Evolutionary conservation across 2,113 vertebrate species (phyloP), one percentile per base, ranked within the genome.

Genomic region (Pogonocichla stellata): DNA sequence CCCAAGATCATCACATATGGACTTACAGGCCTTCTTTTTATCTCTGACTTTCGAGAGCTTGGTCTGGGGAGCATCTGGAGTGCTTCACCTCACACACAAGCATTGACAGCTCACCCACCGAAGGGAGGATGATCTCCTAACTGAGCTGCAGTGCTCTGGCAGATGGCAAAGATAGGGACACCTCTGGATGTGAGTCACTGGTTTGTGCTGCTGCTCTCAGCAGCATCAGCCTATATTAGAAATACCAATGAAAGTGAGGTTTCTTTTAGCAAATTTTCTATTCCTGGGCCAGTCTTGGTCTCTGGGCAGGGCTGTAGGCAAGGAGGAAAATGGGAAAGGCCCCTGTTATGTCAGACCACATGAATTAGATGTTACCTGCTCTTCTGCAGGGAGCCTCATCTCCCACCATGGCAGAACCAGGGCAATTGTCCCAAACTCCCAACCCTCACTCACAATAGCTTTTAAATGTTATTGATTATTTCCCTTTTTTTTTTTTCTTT

Each of bases 21-120:
- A 50, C 3, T 81, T 70, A 38, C 5, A 50, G 31, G 22, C 23
- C 9, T 45, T 43, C 9, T 81, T 54, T 71, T 29, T 67, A 40
- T 45, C n/a, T 57, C 34, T 33, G n/a, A 8, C 22, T 67, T 78
- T n/a, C 1, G 22, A 84, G 25, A 84, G 7, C 24, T 75, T 56
- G 29, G 17, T 58, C 51, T 88, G 38, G 31, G 61, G 65, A 82
- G 34, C 14, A 47, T 18, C 62, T 91, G 48, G 0, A 2, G 66
- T 51, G 43, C 53, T 82, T 80, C 33, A 64, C 31, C 57, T 82
- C 51, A 78, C 42, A 61, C 18, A 36, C 8, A 47, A 45, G 28
- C 18, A 50, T 6, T 12, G 61, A n/a, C 60, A 96, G 34, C 16
- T 61, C 62, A 65, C 12, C 31, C 34, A 51, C 10, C 0, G 0